Evolutionary conservation across 1,140 invertebrate species (phyloP).

Genomic region (Battus philenor): DNA sequence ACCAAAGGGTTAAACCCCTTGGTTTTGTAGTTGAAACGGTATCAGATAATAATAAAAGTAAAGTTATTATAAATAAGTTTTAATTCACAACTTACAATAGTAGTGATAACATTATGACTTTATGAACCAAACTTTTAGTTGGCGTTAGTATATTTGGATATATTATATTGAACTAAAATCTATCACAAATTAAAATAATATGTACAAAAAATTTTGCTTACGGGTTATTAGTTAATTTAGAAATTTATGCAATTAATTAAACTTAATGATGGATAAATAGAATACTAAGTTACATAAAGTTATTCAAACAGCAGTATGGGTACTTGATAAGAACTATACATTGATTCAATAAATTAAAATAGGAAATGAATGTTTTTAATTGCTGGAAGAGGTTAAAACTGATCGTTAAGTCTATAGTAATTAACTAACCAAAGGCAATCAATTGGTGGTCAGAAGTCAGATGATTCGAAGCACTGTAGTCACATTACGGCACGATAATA

Average conservation of each 20-base stretch:
- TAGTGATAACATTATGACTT: slow-evolving; percentile 69
- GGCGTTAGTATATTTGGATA: slow-evolving; percentile 72
- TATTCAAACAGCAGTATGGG: too few species aligned
- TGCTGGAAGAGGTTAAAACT: too few species aligned
- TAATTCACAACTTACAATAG: slow-evolving; percentile 70
- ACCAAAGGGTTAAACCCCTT: too few species aligned
- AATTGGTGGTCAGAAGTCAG: too few species aligned
- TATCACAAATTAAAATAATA: slow-evolving; percentile 58
- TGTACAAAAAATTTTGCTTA: slow-evolving; percentile 49
- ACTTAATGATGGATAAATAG: background rate
- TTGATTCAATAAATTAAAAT: too few species aligned
- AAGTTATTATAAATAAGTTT: slow-evolving; percentile 64
- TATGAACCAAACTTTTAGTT: slow-evolving; percentile 71
- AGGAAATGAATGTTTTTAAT: too few species aligned
- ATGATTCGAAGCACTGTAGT: too few species aligned
- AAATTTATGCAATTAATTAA: slow-evolving; percentile 3
- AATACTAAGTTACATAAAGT: too few species aligned
- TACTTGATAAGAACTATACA: too few species aligned
- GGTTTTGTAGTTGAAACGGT: background rate
- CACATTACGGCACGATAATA: too few species aligned
- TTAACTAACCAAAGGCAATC: too few species aligned
- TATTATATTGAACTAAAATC: slow-evolving; percentile 54
- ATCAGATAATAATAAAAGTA: slow-evolving; percentile 12
- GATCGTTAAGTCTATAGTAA: too few species aligned
- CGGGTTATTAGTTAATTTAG: slow-evolving; percentile 20